phyloP scores from a whole-genome alignment of 1,140 invertebrate species.

The Tyrophagus putrescentiae region DNA sequence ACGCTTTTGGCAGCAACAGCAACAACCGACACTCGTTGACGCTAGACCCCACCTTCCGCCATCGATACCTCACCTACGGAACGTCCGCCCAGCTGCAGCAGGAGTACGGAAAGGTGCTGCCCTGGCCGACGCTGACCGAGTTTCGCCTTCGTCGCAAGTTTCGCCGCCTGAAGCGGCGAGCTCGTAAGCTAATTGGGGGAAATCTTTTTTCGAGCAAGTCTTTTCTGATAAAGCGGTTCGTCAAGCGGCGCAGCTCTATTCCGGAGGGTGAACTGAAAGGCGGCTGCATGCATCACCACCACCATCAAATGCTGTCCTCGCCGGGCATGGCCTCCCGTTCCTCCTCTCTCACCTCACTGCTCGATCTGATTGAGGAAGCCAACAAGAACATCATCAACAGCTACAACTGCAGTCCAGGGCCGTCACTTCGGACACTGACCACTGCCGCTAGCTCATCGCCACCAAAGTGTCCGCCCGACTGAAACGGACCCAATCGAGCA shows the following conservation, averaged over 20 bases:
- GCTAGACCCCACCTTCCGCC: neutral
- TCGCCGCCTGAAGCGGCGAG: conserved; percentile 10
- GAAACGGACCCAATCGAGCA: conserved; percentile 5
- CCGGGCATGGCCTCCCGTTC: neutral
- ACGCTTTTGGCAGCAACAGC: neutral
- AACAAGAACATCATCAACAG: conserved; percentile 10
- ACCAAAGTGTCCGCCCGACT: conserved; percentile 16
- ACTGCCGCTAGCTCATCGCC: too few relatives aligned
- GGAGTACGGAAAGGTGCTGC: conserved; percentile 12
- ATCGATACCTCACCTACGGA: conserved; percentile 10
- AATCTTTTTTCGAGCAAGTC: neutral
- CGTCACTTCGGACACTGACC: neutral
- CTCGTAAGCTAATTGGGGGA: neutral
- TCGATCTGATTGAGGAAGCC: conserved; percentile 6
- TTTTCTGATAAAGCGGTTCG: neutral
- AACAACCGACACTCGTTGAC: neutral
- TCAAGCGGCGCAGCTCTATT: neutral
- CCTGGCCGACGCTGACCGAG: conserved; percentile 15
- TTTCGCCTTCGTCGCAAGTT: conserved; percentile 14
- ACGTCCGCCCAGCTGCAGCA: conserved; percentile 9
- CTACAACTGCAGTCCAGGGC: neutral
- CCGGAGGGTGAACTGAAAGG: too few relatives aligned
- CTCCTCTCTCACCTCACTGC: conserved; percentile 15
- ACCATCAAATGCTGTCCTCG: neutral
- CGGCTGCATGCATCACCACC: too few relatives aligned